These are phyloP conservation scores for Pseudorhiza aurosa DNA, from an alignment of 30 jellyfish, hydroid and myxozoan species.

Conservation along the genomic window DNA sequence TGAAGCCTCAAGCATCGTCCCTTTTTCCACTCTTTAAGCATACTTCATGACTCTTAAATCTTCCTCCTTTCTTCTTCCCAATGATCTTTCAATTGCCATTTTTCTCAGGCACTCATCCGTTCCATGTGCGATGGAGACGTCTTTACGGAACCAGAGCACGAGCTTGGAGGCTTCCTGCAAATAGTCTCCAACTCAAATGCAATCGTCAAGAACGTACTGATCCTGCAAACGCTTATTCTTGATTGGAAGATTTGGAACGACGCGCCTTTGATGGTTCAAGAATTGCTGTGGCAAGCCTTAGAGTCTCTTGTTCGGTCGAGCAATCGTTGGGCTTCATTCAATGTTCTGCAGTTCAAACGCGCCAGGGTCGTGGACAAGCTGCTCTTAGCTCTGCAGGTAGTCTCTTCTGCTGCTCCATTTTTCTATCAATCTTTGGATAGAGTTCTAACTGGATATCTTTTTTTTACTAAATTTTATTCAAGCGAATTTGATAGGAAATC, in stretches of 20 bases:
- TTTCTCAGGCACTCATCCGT: constrained; percentile 72
- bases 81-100: too few relatives aligned
- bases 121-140: constrained; percentile 86
- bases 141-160: constrained; percentile 58
- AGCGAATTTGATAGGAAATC: too few relatives aligned
- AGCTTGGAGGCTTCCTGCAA: constrained; percentile 43
- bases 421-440: not conserved
- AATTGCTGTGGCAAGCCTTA: constrained; percentile 68
- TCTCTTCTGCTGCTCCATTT: not conserved
- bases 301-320: constrained; percentile 76
- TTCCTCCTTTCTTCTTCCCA: too few relatives aligned
- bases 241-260: constrained; percentile 86
- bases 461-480: too few relatives aligned
- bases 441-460: too few relatives aligned
- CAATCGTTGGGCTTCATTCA: constrained; percentile 77
- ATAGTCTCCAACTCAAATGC: constrained; percentile 72
- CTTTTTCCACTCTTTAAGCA: too few relatives aligned
- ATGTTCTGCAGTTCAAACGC: constrained; percentile 87
- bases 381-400: constrained; percentile 91
- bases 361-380: constrained; percentile 89
- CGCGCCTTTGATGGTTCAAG: constrained; percentile 80
- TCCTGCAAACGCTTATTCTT: constrained; percentile 70
- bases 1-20: too few relatives aligned
- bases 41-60: too few relatives aligned
- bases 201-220: constrained; percentile 87